These are phyloP conservation scores for Sclerurus mexicanus DNA, from an alignment of 2,113 vertebrate species.

Conservation along the genomic window DNA sequence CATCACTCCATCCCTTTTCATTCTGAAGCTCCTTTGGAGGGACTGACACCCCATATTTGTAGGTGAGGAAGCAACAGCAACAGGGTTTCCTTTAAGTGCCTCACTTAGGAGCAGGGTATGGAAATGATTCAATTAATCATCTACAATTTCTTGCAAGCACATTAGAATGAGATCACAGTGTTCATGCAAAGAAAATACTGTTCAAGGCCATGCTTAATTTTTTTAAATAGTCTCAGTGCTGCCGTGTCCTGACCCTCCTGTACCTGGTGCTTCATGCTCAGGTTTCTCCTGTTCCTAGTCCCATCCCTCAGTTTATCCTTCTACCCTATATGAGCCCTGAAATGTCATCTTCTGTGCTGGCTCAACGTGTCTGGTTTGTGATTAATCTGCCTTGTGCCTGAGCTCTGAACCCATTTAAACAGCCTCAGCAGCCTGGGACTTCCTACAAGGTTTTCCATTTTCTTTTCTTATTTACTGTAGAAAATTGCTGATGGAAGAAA, in stretches of 20 bases:
- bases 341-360: not conserved
- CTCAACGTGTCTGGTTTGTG: not conserved
- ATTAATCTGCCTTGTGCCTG: not conserved
- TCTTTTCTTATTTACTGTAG: constrained; percentile 45
- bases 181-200: not conserved
- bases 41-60: not conserved
- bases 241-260: not conserved
- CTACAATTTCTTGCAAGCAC: rapidly evolving
- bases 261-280: not conserved
- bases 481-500: constrained; percentile 22
- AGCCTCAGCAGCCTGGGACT: constrained; percentile 44
- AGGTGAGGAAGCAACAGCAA: not conserved
- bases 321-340: not conserved
- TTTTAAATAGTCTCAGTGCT: not conserved
- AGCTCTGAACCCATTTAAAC: constrained; percentile 18
- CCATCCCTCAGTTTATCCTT: not conserved
- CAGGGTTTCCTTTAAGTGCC: rapidly evolving
- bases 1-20: not conserved
- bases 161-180: not conserved
- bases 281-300: not conserved
- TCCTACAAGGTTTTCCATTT: constrained; percentile 22
- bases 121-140: not conserved
- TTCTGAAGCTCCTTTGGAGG: rapidly evolving
- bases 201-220: not conserved
- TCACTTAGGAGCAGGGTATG: not conserved